Conservation (phyloP, 2,888 invertebrate species). For the Calliopum simillimum region DNA sequence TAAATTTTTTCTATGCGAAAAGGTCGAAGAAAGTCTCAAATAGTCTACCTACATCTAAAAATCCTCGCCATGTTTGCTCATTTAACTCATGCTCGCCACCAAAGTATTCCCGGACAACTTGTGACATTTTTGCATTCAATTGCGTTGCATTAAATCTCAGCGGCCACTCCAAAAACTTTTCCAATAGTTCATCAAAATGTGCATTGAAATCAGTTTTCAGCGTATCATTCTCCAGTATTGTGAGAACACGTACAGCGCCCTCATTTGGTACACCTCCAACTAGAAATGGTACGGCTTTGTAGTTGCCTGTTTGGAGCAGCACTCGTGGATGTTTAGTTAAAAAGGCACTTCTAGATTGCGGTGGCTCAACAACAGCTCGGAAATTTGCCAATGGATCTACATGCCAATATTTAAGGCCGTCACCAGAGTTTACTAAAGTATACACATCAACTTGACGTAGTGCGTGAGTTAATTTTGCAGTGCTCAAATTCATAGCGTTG, state of each 20-base stretch:
- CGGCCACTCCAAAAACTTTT: constrained; percentile 60
- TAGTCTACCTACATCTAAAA: constrained; percentile 58
- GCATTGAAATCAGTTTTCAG: constrained; percentile 57
- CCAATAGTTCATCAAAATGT: constrained; percentile 57
- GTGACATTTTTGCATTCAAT: constrained; percentile 43
- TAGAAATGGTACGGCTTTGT: constrained; percentile 69
- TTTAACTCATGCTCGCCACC: constrained; percentile 53
- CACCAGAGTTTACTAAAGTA: constrained; percentile 65
- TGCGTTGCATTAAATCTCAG: constrained; percentile 36
- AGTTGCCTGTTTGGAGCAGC: constrained; percentile 64
- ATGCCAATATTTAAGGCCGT: constrained; percentile 69
- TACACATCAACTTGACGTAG: constrained; percentile 65
- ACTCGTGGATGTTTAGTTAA: constrained; percentile 66
- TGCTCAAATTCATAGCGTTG: constrained; percentile 54
- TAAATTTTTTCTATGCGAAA: no score
- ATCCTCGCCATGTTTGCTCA: constrained; percentile 53
- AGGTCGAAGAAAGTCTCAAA: no score
- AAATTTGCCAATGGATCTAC: constrained; percentile 69
- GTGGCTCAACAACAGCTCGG: constrained; percentile 67
- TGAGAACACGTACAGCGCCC: constrained; percentile 69
- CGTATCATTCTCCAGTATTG: constrained; percentile 58
- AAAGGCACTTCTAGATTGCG: constrained; percentile 62
- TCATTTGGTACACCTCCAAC: constrained; percentile 68
- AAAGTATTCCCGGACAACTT: constrained; percentile 57
- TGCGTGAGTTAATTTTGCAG: constrained; percentile 63